These are phyloP conservation scores for Megathymus violae DNA, from an alignment of 1,140 invertebrate genomes.

Conservation along the genomic window DNA sequence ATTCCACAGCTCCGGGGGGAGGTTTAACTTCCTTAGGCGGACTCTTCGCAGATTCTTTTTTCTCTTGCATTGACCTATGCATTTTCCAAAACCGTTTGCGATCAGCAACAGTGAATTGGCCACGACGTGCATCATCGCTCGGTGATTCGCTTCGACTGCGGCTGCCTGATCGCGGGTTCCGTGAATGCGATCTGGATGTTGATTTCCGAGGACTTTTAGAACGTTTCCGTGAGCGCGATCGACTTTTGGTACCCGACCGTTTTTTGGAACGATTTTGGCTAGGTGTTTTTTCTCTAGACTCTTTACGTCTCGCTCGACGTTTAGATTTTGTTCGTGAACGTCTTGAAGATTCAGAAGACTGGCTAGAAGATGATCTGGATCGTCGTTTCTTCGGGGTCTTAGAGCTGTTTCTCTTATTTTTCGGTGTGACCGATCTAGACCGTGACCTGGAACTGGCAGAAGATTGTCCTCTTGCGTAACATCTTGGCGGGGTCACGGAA, in stretches of 20 bases:
- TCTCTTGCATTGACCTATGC: conserved; percentile 62
- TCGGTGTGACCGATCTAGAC: conserved; percentile 54
- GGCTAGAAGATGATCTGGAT: conserved; percentile 48
- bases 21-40: conserved; percentile 68
- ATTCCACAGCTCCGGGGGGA: conserved; percentile 65
- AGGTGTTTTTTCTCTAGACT: conserved; percentile 50
- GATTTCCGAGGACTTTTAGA: conserved; percentile 44
- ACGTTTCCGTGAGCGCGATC: conserved; percentile 52
- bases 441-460: conserved; percentile 61
- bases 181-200: conserved; percentile 56
- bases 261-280: conserved; percentile 56
- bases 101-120: conserved; percentile 74
- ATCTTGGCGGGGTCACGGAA: conserved; percentile 70
- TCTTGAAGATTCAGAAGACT: conserved; percentile 46
- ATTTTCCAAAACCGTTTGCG: conserved; percentile 76
- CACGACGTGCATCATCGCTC: conserved; percentile 69
- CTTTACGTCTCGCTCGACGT: conserved; percentile 48
- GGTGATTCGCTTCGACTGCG: conserved; percentile 53
- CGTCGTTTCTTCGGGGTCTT: conserved; percentile 43
- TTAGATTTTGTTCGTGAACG: conserved; percentile 53
- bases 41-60: conserved; percentile 53
- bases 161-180: conserved; percentile 51
- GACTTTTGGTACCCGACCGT: conserved; percentile 49
- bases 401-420: conserved; percentile 51
- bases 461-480: conserved; percentile 61